phyloP scores from a whole-genome alignment of 2,113 vertebrate genomes.

The Festucalex cinctus region DNA sequence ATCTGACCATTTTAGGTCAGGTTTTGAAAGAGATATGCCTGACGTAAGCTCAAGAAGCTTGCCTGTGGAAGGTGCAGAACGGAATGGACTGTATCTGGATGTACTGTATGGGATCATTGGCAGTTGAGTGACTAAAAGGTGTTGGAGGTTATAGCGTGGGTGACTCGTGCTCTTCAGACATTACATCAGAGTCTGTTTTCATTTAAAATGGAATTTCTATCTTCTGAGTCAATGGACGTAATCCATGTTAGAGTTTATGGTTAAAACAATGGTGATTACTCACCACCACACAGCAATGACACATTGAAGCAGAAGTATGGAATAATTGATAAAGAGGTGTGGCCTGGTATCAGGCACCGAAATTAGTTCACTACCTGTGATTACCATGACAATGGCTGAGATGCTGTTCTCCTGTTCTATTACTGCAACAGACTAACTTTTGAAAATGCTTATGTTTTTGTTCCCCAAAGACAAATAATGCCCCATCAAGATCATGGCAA shows the following conservation, averaged over 20 bases:
- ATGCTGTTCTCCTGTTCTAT: background rate
- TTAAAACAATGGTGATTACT: conserved; percentile 48
- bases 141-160: conserved; percentile 29
- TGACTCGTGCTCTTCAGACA: conserved; percentile 47
- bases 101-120: conserved; percentile 19
- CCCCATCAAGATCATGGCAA: too few relatives aligned
- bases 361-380: background rate
- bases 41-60: conserved; percentile 24
- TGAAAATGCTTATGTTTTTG: too few relatives aligned
- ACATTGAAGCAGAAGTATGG: conserved; percentile 7
- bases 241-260: conserved; percentile 23
- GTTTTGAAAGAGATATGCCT: conserved; percentile 41
- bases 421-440: too few relatives aligned
- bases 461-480: too few relatives aligned
- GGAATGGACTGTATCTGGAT: conserved; percentile 22
- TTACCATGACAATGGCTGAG: background rate
- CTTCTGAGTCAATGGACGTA: conserved; percentile 58
- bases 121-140: conserved; percentile 38
- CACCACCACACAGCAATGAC: conserved; percentile 17
- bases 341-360: background rate
- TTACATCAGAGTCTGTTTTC: conserved; percentile 63
- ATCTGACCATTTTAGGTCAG: conserved; percentile 68
- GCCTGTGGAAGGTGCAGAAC: conserved; percentile 4
- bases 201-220: conserved; percentile 40
- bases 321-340: background rate